A percentile compares a stretch with the other conserved stretches of the same genome.
phyloP scores from a whole-genome alignment of 2,888 invertebrate species.

The Leptopilina drosophilae region DNA sequence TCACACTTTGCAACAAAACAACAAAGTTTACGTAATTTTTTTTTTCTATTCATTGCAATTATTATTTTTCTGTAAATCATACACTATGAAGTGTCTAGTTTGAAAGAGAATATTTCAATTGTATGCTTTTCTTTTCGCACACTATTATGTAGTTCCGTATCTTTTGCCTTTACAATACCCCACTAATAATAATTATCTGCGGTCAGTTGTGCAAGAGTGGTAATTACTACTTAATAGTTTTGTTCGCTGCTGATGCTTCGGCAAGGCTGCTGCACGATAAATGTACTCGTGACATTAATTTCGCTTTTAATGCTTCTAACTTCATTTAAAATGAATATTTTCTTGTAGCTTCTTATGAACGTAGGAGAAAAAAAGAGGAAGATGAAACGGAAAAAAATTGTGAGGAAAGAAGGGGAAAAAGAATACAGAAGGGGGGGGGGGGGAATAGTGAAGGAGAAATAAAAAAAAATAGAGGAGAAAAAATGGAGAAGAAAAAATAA shows the following conservation, averaged over 20 bases:
- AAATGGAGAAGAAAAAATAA: too few species aligned
- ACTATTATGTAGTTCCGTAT: constrained; percentile 18
- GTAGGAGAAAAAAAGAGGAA: too few species aligned
- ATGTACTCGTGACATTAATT: constrained; percentile 22
- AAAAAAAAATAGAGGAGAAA: too few species aligned
- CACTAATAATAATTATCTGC: constrained; percentile 36
- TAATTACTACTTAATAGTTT: constrained; percentile 34
- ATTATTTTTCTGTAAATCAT: constrained; percentile 8
- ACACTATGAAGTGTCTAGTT: constrained; percentile 22
- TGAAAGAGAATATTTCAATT: constrained; percentile 20
- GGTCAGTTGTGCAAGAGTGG: constrained; percentile 36
- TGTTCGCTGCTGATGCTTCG: constrained; percentile 2
- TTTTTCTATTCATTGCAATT: background rate
- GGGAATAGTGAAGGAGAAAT: too few species aligned
- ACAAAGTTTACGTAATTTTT: constrained; percentile 9
- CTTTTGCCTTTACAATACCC: constrained; percentile 9
- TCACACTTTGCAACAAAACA: background rate
- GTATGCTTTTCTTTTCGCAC: constrained; percentile 37
- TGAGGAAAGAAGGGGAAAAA: too few species aligned
- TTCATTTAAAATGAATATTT: constrained; percentile 9
- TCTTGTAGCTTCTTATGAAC: background rate
- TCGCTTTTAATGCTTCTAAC: constrained; percentile 4
- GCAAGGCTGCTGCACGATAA: constrained; percentile 31
- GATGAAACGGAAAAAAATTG: too few species aligned
- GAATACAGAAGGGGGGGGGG: too few species aligned